Evolutionary conservation across 2,113 vertebrate genomes (phyloP).

Genomic region (Elaphurus davidianus): DNA sequence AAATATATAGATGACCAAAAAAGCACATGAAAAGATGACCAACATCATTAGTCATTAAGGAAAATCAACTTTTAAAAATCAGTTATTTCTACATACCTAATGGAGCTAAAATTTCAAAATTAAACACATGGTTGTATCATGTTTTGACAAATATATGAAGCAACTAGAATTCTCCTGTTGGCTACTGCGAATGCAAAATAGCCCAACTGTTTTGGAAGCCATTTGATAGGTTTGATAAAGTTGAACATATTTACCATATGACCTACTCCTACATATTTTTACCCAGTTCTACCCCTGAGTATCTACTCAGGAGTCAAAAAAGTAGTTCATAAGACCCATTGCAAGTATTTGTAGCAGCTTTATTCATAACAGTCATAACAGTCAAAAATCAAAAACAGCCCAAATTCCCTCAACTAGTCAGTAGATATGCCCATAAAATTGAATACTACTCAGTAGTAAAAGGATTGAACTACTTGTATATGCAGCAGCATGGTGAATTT

Average conservation of each 20-base stretch:
- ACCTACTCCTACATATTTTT: neutral
- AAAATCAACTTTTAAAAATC: neutral
- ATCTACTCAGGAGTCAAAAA: constrained; percentile 19
- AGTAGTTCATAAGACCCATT: neutral
- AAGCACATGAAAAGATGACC: neutral
- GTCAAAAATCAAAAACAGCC: neutral
- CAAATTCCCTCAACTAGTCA: neutral
- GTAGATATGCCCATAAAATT: neutral
- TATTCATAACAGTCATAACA: neutral
- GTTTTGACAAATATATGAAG: neutral
- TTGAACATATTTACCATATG: neutral
- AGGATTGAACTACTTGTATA: neutral
- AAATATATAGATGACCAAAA: neutral
- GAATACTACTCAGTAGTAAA: neutral
- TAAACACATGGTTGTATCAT: neutral
- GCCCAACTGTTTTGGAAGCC: neutral
- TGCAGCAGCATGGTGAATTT: constrained; percentile 1
- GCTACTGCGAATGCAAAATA: neutral
- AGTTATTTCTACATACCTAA: neutral
- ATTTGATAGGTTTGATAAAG: neutral
- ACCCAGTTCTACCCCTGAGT: neutral
- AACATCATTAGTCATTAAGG: neutral
- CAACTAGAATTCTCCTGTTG: neutral
- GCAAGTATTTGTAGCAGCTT: constrained; percentile 13
- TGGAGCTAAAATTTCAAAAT: neutral